Evolutionary conservation across 1,140 invertebrate species (phyloP).

Genomic region (Calliopsis andreniformis): DNA sequence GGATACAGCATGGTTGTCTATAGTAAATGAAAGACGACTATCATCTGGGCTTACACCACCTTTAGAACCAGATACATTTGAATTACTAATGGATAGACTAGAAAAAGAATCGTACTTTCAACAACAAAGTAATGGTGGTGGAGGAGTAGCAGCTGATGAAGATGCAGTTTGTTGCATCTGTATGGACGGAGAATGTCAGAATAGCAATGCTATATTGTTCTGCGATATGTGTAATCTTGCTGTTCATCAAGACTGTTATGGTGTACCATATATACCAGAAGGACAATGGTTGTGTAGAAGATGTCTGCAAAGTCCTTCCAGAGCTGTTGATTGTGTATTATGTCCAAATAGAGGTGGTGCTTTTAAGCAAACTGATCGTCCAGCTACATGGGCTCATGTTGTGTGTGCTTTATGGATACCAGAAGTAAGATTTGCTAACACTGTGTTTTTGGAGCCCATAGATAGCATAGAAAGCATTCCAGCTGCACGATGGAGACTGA

Average conservation of each 20-base stretch:
- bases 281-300: slow-evolving; percentile 98
- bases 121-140: slow-evolving; percentile 85
- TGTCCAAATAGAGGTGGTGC: slow-evolving; percentile 99
- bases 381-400: slow-evolving; percentile 97
- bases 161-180: slow-evolving; percentile 99
- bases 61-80: slow-evolving; percentile 93
- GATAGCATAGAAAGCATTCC: slow-evolving; percentile 98
- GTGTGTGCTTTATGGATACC: slow-evolving; percentile 99
- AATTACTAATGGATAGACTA: slow-evolving; percentile 96
- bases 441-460: slow-evolving; percentile 98
- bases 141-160: slow-evolving; percentile 92
- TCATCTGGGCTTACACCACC: slow-evolving; percentile 85
- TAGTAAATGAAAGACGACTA: slow-evolving; percentile 92
- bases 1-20: slow-evolving; percentile 94
- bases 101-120: slow-evolving; percentile 99
- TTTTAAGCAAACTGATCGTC: slow-evolving; percentile 98
- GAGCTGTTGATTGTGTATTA: slow-evolving; percentile 97
- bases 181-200: slow-evolving; percentile 97
- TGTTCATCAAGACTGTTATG: slow-evolving; percentile 99
- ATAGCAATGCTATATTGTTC: slow-evolving; percentile 95
- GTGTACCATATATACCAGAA: slow-evolving; percentile 99
- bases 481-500: slow-evolving; percentile 95
- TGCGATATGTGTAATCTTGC: slow-evolving; percentile 99
- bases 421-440: slow-evolving; percentile 96
- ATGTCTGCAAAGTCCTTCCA: slow-evolving; percentile 97